Conservation (phyloP, 1,140 invertebrate genomes). For the Heliothis subflexa region DNA sequence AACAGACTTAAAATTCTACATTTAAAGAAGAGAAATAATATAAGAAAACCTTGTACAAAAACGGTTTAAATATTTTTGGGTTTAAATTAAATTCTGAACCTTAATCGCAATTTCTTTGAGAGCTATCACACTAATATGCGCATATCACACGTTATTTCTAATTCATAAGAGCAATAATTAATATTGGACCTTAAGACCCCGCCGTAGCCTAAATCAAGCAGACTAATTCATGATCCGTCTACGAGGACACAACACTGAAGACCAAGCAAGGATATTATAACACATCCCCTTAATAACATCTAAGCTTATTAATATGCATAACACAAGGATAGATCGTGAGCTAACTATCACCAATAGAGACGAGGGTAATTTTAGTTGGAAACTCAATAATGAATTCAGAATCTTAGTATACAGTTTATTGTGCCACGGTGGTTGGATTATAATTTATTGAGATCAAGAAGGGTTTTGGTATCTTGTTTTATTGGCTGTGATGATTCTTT, state of each 20-base stretch:
- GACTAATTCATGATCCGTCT: slow-evolving; percentile 27
- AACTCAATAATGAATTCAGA: slow-evolving; percentile 80
- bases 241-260: neutral
- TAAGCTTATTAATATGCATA: slow-evolving; percentile 78
- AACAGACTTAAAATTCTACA: neutral
- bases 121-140: neutral
- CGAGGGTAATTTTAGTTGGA: slow-evolving; percentile 70
- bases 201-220: slow-evolving; percentile 22
- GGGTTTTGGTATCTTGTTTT: neutral
- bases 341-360: slow-evolving; percentile 66
- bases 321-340: slow-evolving; percentile 61
- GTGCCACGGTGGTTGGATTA: slow-evolving; percentile 50
- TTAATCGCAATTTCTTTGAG: neutral
- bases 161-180: slow-evolving; percentile 23
- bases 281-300: slow-evolving; percentile 66
- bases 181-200: neutral
- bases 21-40: too few relatives aligned
- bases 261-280: slow-evolving; percentile 19
- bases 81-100: too few relatives aligned
- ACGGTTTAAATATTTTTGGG: too few relatives aligned
- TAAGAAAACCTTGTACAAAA: too few relatives aligned
- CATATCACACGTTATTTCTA: neutral
- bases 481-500: too few relatives aligned
- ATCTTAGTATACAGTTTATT: slow-evolving; percentile 69
- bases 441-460: slow-evolving; percentile 32